Evolutionary conservation across 2,113 vertebrate species (phyloP), one percentile per base, ranked within the genome.

Genomic region (Malurus melanocephalus): DNA sequence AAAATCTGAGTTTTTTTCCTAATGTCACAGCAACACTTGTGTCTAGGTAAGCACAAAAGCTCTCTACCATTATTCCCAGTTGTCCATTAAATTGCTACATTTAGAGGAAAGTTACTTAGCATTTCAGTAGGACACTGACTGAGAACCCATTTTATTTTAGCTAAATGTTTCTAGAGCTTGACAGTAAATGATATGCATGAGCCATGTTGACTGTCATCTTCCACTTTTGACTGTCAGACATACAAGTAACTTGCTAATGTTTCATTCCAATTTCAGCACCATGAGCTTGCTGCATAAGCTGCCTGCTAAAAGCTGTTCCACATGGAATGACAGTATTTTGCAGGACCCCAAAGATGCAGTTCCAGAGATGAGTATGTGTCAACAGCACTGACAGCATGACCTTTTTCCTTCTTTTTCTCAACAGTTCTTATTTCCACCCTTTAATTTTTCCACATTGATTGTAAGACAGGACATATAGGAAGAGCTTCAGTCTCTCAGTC

Each of bases 171-270:
- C 93, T 49, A 95, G 53, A 90, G 55, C 53, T 90, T 94, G 78
- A 92, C 75, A 73, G 72, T 62, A 82, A 89, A 88, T 59, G 2
- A 93, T 80, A 93, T 62, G 48, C 35, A 92, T 73, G 60, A 91
- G 76, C 87, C 88, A 93, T 35, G 80, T 66, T 69, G 93, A 91
- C 83, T 84, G 92, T 60, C 85, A 79, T 90, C 79, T 83, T 89
- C 88, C 67, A 90, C 49, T 89, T 92, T 21, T 92, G 80, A 85
- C 92, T 93, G 87, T 71, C 93, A 94, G 94, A 93, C 91, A 91
- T 21, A 57, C 48, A 77, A 88, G 86, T 49, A 88, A 95, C 88
- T 91, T 84, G 77, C 57, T 93, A 88, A 88, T 35, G 76, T 73
- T 92, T 74, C 75, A 24, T 62, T 94, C 88, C 78, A 90, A 87